These are phyloP conservation scores for Zaprionus capensis DNA, from an alignment of 1,140 invertebrate genomes.

Conservation along the genomic window DNA sequence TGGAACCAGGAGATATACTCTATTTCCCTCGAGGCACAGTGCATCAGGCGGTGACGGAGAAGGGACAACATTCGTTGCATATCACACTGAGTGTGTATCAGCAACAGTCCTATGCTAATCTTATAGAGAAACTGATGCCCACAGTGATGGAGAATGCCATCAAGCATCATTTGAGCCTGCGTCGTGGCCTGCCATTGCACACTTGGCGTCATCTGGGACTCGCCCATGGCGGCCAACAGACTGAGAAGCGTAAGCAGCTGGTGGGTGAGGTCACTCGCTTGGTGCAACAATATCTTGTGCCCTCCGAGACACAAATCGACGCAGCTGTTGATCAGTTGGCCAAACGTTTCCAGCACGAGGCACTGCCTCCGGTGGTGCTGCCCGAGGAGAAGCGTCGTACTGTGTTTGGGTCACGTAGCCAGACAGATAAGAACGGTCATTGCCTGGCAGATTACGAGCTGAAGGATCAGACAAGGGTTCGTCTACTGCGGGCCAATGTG, in stretches of 20 bases:
- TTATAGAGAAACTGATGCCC: slow-evolving; percentile 93
- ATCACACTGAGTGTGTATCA: slow-evolving; percentile 97
- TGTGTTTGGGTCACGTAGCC: slow-evolving; percentile 88
- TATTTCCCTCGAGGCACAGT: slow-evolving; percentile 97
- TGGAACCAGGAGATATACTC: slow-evolving; percentile 95
- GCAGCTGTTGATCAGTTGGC: slow-evolving; percentile 93
- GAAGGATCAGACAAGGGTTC: slow-evolving; percentile 88
- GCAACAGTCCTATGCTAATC: slow-evolving; percentile 94
- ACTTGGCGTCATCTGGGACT: slow-evolving; percentile 90
- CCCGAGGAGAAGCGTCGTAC: slow-evolving; percentile 88
- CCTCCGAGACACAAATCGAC: slow-evolving; percentile 89
- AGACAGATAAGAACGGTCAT: slow-evolving; percentile 87
- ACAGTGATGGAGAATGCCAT: slow-evolving; percentile 90
- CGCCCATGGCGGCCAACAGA: slow-evolving; percentile 86
- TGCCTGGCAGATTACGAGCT: slow-evolving; percentile 88
- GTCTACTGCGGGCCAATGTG: slow-evolving; percentile 89
- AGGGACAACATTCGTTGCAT: slow-evolving; percentile 93
- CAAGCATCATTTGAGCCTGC: slow-evolving; percentile 89
- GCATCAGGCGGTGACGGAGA: slow-evolving; percentile 93
- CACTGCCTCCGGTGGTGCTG: slow-evolving; percentile 92
- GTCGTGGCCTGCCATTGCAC: slow-evolving; percentile 92
- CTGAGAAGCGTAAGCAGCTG: slow-evolving; percentile 86
- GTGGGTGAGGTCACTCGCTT: slow-evolving; percentile 86
- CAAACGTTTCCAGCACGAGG: slow-evolving; percentile 92
- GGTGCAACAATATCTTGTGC: slow-evolving; percentile 41